A percentile compares a stretch with the other conserved stretches of the same genome.
Evolutionary conservation across 2,888 invertebrate genomes (phyloP).

Genomic region (Adela reaumurella): DNA sequence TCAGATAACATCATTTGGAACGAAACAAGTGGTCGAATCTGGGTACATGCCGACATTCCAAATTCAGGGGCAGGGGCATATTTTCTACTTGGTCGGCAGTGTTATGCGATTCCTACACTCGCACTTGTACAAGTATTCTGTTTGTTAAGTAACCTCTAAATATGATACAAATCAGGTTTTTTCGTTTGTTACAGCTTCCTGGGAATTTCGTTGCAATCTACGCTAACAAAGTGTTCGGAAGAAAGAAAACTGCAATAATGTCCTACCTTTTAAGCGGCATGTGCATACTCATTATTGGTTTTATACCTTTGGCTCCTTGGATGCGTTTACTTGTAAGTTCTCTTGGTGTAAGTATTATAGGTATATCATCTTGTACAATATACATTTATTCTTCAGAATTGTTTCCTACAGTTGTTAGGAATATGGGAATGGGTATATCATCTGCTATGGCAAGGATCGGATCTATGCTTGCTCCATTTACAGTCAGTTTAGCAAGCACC

Average conservation of each 20-base stretch:
- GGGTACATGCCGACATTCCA: too few relatives aligned
- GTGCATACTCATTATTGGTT: conserved; percentile 58
- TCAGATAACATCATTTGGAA: too few relatives aligned
- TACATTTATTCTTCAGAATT: conserved; percentile 85
- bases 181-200: conserved; percentile 52
- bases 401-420: conserved; percentile 84
- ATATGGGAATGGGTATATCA: conserved; percentile 78
- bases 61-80: too few relatives aligned
- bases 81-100: too few relatives aligned
- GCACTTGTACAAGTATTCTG: too few relatives aligned
- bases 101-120: too few relatives aligned
- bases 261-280: conserved; percentile 59
- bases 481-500: conserved; percentile 58
- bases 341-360: conserved; percentile 72
- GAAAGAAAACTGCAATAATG: conserved; percentile 59
- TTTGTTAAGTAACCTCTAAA: too few relatives aligned
- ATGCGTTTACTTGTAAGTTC: conserved; percentile 62
- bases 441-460: conserved; percentile 82
- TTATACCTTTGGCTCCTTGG: conserved; percentile 48
- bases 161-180: too few relatives aligned
- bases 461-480: conserved; percentile 79
- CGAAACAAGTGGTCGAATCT: too few relatives aligned
- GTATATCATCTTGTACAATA: conserved; percentile 74
- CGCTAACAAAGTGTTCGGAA: conserved; percentile 61
- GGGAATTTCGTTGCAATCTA: conserved; percentile 49